Evolutionary conservation across 2,888 invertebrate genomes (phyloP), one percentile per base, ranked within the genome.

Genomic region (Ceratothoa steindachneri): DNA sequence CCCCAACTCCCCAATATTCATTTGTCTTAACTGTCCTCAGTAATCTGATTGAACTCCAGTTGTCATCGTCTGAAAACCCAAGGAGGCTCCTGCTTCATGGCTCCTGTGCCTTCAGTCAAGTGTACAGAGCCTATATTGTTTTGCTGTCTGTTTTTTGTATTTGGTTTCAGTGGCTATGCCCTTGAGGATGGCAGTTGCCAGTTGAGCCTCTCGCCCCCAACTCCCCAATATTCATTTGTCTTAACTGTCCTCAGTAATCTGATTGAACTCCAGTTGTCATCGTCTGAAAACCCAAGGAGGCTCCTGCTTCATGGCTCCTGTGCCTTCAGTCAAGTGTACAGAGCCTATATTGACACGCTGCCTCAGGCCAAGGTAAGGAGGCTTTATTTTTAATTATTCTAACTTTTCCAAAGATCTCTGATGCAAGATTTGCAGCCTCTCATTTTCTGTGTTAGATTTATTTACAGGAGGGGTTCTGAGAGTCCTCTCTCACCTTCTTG

Each of bases 321-420:
- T 83, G 92, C 95, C 1, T 93, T 97, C 83, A 90, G 93, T 15
- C 88, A 90, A 12, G 87, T 97, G 60, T 97, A 95, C 86, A 90
- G 91, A 60, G 90, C 92, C 70, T 80, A 77, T 69, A 69, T 77
- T 15, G 80, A 80, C 66, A 70, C 77, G 0, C 73, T 80, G 28
- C 73, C 76, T 12, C 73, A 72, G 27, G 80, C 80, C 29, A 77
- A 77, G 73, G 77, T 77, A 41, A 68, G 28, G n/a, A 64, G 1
- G 15, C 15, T 2, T 24, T 64, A 19, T 51, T 64, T n/a, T 64
- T 64, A 22, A 64, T n/a, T n/a, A n/a, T n/a, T n/a, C n/a, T 15
- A 51, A 51, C 51, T 51, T 51, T 51, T 15, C 51, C 51, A 9
- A 51, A 15, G 12, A 51, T 51, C 15, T 9, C 9, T 15, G 15